Evolutionary conservation across 2,888 invertebrate genomes (phyloP).

Genomic region (Ellobium chinense): DNA sequence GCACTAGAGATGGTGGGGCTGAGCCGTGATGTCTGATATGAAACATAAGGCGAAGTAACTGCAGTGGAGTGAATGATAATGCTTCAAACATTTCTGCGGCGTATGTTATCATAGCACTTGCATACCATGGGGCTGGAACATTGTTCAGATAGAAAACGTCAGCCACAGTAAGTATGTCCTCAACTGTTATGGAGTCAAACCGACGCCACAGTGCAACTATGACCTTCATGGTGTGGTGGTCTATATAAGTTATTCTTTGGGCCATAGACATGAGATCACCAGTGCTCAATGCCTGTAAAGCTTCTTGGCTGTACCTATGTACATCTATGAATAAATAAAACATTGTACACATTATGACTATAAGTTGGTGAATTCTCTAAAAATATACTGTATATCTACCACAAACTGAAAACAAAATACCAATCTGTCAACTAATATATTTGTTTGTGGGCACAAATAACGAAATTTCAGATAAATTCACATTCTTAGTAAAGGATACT

Average conservation of each 20-base stretch:
- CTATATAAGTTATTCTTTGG: neutral
- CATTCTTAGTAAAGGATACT: no score
- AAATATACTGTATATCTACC: no score
- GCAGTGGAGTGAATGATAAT: slow-evolving; percentile 16
- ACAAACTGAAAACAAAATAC: no score
- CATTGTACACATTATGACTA: no score
- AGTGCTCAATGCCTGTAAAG: neutral
- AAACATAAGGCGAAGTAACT: slow-evolving; percentile 33
- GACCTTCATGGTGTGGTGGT: slow-evolving; percentile 24
- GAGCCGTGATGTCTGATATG: slow-evolving; percentile 16
- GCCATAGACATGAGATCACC: slow-evolving; percentile 32
- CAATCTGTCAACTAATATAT: no score
- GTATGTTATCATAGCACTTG: slow-evolving; percentile 24
- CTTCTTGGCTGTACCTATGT: neutral
- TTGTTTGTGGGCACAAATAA: no score
- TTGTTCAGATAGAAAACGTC: slow-evolving; percentile 27
- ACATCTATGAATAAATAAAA: no score
- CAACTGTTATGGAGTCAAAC: slow-evolving; percentile 30
- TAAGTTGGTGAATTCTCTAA: no score
- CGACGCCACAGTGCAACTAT: slow-evolving; percentile 33
- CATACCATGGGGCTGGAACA: neutral
- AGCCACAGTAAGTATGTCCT: slow-evolving; percentile 31
- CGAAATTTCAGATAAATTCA: no score
- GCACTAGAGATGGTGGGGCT: neutral
- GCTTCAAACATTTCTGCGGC: slow-evolving; percentile 22